Conservation (phyloP, 2,113 vertebrate genomes). For the Apistogramma diplotaenia region DNA sequence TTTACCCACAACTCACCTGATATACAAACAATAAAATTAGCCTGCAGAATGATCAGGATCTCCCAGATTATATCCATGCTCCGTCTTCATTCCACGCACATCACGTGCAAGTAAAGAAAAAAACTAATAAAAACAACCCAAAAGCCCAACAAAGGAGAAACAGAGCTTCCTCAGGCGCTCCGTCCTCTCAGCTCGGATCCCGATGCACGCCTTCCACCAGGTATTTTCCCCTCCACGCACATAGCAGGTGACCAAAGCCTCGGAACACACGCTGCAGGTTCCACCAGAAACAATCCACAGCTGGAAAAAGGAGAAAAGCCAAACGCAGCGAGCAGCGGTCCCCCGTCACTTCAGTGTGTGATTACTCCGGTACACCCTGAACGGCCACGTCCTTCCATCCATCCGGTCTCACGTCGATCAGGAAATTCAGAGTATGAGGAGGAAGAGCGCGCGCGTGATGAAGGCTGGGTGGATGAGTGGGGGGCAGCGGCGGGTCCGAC, state of each 20-base stretch:
- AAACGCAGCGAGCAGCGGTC: slow-evolving; percentile 18
- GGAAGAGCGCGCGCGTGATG: background rate
- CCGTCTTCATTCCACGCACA: slow-evolving; percentile 95
- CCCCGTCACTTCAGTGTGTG: slow-evolving; percentile 51
- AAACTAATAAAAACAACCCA: too few relatives aligned
- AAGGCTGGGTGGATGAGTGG: background rate
- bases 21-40: slow-evolving; percentile 94
- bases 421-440: background rate
- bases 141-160: slow-evolving; percentile 41
- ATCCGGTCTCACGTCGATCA: slow-evolving; percentile 23
- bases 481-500: background rate
- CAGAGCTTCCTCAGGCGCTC: slow-evolving; percentile 77
- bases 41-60: slow-evolving; percentile 95
- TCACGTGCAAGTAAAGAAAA: slow-evolving; percentile 78
- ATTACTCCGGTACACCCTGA: slow-evolving; percentile 62
- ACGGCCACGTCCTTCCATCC: slow-evolving; percentile 33
- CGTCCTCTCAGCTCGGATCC: slow-evolving; percentile 82
- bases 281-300: slow-evolving; percentile 32
- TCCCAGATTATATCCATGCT: slow-evolving; percentile 99
- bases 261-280: slow-evolving; percentile 40
- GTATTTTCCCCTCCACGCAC: slow-evolving; percentile 86
- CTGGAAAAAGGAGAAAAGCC: slow-evolving; percentile 27
- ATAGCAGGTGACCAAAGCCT: slow-evolving; percentile 78
- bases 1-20: slow-evolving; percentile 84
- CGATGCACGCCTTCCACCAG: slow-evolving; percentile 83